Percentiles rank a stretch among this genome's conserved stretches.
phyloP scores from a whole-genome alignment of 2,888 invertebrate genomes.

The Pterostichus niger region DNA sequence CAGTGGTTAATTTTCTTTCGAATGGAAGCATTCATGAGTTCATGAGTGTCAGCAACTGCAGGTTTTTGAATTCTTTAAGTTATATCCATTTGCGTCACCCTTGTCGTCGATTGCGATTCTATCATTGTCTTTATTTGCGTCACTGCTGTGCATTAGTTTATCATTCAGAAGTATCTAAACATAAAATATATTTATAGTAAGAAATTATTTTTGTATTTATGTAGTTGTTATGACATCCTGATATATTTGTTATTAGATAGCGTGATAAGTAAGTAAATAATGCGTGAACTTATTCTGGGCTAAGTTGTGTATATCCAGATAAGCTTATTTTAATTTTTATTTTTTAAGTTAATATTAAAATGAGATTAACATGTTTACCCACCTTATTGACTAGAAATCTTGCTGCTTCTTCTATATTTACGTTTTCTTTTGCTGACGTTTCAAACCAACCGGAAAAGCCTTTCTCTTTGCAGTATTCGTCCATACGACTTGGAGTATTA shows the following conservation, averaged over 20 bases:
- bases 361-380: conserved; percentile 52
- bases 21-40: conserved; percentile 51
- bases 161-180: conserved; percentile 89
- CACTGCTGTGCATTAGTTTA: conserved; percentile 85
- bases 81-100: conserved; percentile 58
- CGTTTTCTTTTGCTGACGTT: conserved; percentile 97
- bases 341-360: conserved; percentile 22
- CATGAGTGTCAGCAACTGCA: conserved; percentile 63
- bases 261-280: conserved; percentile 27
- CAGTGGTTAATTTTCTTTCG: conserved; percentile 48
- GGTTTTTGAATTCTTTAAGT: conserved; percentile 57
- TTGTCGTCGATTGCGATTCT: conserved; percentile 66
- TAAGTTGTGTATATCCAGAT: conserved; percentile 37
- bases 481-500: conserved; percentile 91
- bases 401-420: conserved; percentile 97
- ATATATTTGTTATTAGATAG: conserved; percentile 10
- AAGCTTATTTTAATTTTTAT: conserved; percentile 54
- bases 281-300: conserved; percentile 48
- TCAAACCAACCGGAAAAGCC: conserved; percentile 97
- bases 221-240: conserved; percentile 24
- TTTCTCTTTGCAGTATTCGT: conserved; percentile 94
- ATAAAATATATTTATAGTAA: conserved; percentile 47
- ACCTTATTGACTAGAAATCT: conserved; percentile 95
- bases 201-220: not conserved
- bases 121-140: conserved; percentile 80